Percentiles rank a stretch among this genome's conserved stretches.
Conservation (phyloP, 2,888 invertebrate species). For the Agriotes lineatus region DNA sequence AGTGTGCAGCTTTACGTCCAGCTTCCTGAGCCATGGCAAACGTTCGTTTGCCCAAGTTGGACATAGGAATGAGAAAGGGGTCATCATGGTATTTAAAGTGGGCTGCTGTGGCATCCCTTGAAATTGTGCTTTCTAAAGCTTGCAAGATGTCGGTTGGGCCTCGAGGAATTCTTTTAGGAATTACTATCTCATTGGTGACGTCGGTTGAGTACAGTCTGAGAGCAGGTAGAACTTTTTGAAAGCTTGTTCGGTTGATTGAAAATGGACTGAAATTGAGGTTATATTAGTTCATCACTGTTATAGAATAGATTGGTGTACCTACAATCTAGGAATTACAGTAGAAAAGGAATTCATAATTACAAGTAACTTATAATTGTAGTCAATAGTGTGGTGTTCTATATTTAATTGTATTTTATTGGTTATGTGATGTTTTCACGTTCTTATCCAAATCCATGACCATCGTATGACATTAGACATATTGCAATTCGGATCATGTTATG, state of each 20-base stretch:
- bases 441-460: too few relatives aligned
- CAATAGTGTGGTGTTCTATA: too few relatives aligned
- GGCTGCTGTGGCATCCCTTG: slow-evolving; percentile 86
- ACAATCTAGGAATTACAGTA: slow-evolving; percentile 8
- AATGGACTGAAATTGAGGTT: slow-evolving; percentile 6
- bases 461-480: too few relatives aligned
- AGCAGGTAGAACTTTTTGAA: neutral
- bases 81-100: slow-evolving; percentile 94
- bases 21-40: slow-evolving; percentile 88
- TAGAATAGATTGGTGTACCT: neutral
- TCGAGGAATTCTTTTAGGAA: slow-evolving; percentile 80
- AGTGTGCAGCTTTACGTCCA: slow-evolving; percentile 87
- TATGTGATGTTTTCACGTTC: too few relatives aligned
- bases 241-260: neutral
- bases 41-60: slow-evolving; percentile 76
- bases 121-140: slow-evolving; percentile 80
- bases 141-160: slow-evolving; percentile 85
- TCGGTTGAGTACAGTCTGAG: slow-evolving; percentile 23
- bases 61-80: slow-evolving; percentile 85
- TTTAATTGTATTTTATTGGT: too few relatives aligned
- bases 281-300: neutral
- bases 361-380: neutral
- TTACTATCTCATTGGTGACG: slow-evolving; percentile 64
- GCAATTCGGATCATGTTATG: neutral
- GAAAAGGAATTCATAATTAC: neutral